These are phyloP conservation scores for Dorcus hopei DNA, from an alignment of 2,888 invertebrate genomes.

Conservation along the genomic window DNA sequence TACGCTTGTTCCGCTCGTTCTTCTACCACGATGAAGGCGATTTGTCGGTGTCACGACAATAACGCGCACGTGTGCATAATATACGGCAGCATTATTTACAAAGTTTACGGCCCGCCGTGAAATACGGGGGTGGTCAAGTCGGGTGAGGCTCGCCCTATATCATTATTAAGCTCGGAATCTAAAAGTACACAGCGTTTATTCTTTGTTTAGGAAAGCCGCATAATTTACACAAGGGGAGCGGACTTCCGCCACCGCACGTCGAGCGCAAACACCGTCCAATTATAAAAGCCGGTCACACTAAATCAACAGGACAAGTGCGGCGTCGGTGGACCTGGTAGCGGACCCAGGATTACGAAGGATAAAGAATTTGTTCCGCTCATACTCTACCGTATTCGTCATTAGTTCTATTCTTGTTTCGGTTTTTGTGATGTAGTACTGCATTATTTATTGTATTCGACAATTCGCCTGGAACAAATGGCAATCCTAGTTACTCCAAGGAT, in stretches of 20 bases:
- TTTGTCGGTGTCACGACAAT: too few relatives aligned
- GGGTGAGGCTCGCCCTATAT: background rate
- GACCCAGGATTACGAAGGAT: conserved; percentile 1
- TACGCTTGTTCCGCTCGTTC: too few relatives aligned
- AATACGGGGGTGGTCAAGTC: background rate
- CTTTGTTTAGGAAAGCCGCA: conserved; percentile 32
- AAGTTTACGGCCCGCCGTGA: background rate
- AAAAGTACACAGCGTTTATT: conserved; percentile 29
- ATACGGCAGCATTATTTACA: background rate
- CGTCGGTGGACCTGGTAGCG: background rate
- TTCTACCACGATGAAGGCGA: too few relatives aligned
- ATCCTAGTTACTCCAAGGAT: too few relatives aligned
- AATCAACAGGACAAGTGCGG: conserved; percentile 3
- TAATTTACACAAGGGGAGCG: conserved; percentile 29
- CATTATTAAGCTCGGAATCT: conserved; percentile 15
- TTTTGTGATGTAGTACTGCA: too few relatives aligned
- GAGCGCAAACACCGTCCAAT: conserved; percentile 23
- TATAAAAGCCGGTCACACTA: conserved; percentile 9
- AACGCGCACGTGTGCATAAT: background rate
- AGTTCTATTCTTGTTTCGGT: too few relatives aligned
- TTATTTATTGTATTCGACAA: too few relatives aligned
- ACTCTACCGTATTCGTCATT: too few relatives aligned
- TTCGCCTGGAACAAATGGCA: too few relatives aligned
- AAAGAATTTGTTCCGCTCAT: background rate
- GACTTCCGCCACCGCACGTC: conserved; percentile 24